phyloP scores from a whole-genome alignment of 1,140 invertebrate species.

The Aphaenogaster floridana region DNA sequence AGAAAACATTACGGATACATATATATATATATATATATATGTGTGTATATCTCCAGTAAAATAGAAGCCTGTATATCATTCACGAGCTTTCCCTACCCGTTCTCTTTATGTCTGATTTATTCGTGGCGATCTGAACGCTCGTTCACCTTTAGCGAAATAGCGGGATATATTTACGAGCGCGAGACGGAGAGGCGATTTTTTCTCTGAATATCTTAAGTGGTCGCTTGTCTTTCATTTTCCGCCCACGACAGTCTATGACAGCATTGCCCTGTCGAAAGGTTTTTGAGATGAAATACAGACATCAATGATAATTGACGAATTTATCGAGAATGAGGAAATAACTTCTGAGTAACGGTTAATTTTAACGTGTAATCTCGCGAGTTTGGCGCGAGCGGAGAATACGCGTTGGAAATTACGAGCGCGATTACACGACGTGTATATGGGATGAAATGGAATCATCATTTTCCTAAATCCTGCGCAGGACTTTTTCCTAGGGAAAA shows the following conservation, averaged over 20 bases:
- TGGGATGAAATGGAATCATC: constrained; percentile 63
- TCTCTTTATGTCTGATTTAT: constrained; percentile 61
- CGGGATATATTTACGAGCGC: constrained; percentile 11
- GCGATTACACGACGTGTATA: neutral
- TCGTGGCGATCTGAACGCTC: constrained; percentile 3
- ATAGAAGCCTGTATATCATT: constrained; percentile 58
- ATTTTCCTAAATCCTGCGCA: constrained; percentile 43
- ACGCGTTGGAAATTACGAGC: neutral
- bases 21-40: neutral
- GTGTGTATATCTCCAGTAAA: constrained; percentile 33
- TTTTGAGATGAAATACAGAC: neutral
- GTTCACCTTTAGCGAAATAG: constrained; percentile 19
- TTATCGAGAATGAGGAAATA: neutral
- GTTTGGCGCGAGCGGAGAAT: neutral
- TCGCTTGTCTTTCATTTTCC: neutral
- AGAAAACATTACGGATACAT: constrained; percentile 55
- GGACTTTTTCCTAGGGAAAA: constrained; percentile 59
- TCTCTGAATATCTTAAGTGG: constrained; percentile 4
- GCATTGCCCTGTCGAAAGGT: neutral
- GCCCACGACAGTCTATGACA: no score
- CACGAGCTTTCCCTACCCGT: constrained; percentile 32
- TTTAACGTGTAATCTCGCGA: neutral
- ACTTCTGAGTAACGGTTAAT: neutral
- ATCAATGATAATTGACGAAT: neutral
- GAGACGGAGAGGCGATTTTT: neutral